Percentiles rank a stretch among this genome's conserved stretches.
Conservation (phyloP, 1,140 invertebrate species). For the Subanguina moxae region DNA sequence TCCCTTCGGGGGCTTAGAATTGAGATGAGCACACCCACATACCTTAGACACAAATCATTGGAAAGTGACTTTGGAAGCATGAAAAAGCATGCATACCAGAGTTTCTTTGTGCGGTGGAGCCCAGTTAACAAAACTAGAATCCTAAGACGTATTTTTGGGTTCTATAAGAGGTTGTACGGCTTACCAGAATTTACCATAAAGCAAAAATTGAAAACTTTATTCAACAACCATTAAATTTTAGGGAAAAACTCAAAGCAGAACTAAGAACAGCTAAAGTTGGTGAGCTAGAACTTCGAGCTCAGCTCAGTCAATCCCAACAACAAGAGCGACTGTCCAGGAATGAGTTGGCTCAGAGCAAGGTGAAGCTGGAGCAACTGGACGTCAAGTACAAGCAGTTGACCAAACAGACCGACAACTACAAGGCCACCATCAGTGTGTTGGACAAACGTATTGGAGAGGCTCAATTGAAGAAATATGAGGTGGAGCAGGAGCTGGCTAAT, state of each 20-base stretch:
- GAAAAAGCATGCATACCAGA: too few relatives aligned
- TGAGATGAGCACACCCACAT: too few relatives aligned
- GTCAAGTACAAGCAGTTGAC: constrained; percentile 30
- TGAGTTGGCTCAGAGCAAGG: constrained; percentile 27
- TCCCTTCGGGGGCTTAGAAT: too few relatives aligned
- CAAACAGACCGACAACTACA: constrained; percentile 40
- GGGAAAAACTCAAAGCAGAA: constrained; percentile 25
- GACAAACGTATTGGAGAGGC: constrained; percentile 45
- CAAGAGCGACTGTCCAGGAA: constrained; percentile 25
- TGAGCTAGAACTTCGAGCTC: constrained; percentile 26
- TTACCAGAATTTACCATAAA: too few relatives aligned
- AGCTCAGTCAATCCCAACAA: constrained; percentile 23
- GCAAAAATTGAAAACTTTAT: too few relatives aligned
- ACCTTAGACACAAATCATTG: too few relatives aligned
- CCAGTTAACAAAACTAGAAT: too few relatives aligned
- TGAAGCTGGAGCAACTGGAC: constrained; percentile 38
- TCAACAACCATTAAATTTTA: constrained; percentile 4
- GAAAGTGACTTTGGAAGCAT: too few relatives aligned
- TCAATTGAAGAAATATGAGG: constrained; percentile 37
- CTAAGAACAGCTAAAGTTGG: constrained; percentile 20
- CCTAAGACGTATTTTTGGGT: too few relatives aligned
- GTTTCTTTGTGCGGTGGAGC: too few relatives aligned
- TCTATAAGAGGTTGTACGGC: too few relatives aligned
- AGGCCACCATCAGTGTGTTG: constrained; percentile 24
- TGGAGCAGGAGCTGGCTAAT: constrained; percentile 40